Percentiles rank a stretch among this genome's conserved stretches.
Evolutionary conservation across 2,888 invertebrate species (phyloP).

Genomic region (Clitarchus hookeri): DNA sequence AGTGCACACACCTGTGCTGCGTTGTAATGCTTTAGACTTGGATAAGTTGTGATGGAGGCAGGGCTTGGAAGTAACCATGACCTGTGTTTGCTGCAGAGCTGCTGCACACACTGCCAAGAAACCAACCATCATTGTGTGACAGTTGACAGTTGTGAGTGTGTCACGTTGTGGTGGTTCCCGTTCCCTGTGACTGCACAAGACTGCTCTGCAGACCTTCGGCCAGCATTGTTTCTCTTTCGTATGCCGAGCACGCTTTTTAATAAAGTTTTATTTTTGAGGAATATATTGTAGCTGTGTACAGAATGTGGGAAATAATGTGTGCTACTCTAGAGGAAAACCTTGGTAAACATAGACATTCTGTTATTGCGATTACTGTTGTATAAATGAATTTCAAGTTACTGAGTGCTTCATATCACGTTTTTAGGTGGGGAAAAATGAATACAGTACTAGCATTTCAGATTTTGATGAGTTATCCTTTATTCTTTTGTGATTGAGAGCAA

Average conservation of each 20-base stretch:
- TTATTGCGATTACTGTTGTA: constrained; percentile 32
- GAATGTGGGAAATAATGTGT: constrained; percentile 35
- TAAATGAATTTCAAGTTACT: constrained; percentile 33
- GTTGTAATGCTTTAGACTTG: too few relatives aligned
- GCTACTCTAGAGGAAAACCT: constrained; percentile 33
- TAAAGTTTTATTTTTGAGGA: constrained; percentile 39
- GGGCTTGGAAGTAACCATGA: background rate
- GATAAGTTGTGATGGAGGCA: too few relatives aligned
- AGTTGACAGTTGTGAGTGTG: constrained; percentile 3
- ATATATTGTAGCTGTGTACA: constrained; percentile 41
- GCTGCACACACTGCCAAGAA: constrained; percentile 30
- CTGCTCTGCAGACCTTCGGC: background rate
- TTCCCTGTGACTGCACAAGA: constrained; percentile 16
- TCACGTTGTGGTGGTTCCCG: constrained; percentile 6
- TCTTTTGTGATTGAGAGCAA: background rate
- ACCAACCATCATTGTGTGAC: background rate
- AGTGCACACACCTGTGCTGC: too few relatives aligned
- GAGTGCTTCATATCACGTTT: constrained; percentile 39
- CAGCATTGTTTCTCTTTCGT: constrained; percentile 19
- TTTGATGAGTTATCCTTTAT: background rate
- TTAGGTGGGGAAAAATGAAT: constrained; percentile 31
- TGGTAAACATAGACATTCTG: constrained; percentile 25
- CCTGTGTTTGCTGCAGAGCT: background rate
- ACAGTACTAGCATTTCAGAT: background rate
- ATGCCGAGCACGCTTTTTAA: constrained; percentile 28